A percentile compares a stretch with the other conserved stretches of the same genome.
phyloP scores from a whole-genome alignment of 2,113 vertebrate genomes.

The Steatornis caripensis region DNA sequence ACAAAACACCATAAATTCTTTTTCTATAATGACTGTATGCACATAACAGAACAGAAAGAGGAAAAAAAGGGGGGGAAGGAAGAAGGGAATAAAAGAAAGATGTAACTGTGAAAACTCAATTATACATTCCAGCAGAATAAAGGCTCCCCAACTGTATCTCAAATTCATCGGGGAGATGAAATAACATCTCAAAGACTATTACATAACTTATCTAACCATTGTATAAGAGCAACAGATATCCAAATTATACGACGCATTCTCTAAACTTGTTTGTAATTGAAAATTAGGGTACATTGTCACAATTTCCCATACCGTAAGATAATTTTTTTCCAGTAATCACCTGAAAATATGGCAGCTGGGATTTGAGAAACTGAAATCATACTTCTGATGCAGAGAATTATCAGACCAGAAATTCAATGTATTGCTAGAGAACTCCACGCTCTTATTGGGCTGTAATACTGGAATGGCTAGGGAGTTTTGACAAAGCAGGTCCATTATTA shows the following conservation, averaged over 20 bases:
- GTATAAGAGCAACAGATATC: not conserved
- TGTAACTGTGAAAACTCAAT: not conserved
- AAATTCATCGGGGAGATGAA: conserved; percentile 21
- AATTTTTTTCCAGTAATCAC: conserved; percentile 29
- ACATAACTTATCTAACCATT: not conserved
- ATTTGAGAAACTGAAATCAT: conserved; percentile 52
- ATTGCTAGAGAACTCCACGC: conserved; percentile 7
- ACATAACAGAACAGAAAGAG: not conserved
- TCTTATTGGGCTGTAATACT: conserved; percentile 22
- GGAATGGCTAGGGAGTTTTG: not conserved
- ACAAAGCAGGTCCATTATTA: conserved; percentile 18
- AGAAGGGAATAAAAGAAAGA: not conserved
- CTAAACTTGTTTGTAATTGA: not conserved
- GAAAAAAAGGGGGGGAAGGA: not conserved
- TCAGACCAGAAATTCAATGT: conserved; percentile 19
- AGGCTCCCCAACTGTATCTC: conserved; percentile 39
- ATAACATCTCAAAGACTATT: conserved; percentile 11
- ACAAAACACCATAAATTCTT: not conserved
- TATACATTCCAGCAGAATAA: not conserved
- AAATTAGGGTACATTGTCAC: not conserved
- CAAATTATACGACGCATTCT: not conserved
- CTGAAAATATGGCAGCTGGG: conserved; percentile 36
- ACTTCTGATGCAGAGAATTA: conserved; percentile 31
- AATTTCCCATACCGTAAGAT: not conserved
- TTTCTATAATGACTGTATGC: not conserved